Base-by-base conservation (phyloP, 2,797 vertebrate genomes). In the Cryptoblepharus egeriae region DNA sequence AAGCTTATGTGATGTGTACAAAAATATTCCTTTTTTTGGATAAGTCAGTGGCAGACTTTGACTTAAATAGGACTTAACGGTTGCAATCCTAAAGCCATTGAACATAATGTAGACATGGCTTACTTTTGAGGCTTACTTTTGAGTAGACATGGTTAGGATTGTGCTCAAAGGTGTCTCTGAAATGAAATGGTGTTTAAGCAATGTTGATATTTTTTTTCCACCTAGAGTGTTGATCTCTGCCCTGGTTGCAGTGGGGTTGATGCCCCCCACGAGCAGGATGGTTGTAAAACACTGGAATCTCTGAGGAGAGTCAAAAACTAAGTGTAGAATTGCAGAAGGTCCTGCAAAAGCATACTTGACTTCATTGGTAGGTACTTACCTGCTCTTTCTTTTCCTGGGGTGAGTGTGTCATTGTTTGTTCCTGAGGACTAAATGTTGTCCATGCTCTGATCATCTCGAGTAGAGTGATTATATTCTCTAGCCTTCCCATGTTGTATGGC, bases 301-400 rank as follows among this genome's bases (percentile, higher is more conserved):
- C 32, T 49, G n/a, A 79, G 16, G 24, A 79, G 77, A 74, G 30
- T 37, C 49, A 60, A 22, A 45, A 60, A 49, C 3, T n/a, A n/a
- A 52, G 18, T 70, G 9, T 52, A 52, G 52, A 37, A n/a, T 37
- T 70, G 58, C 55, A 35, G 65, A 37, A 52, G 8, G 2, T 82
- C 13, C 15, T 24, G 12, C 26, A n/a, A 39, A 63, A 30, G 13
- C n/a, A 52, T 26, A 60, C 8, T 77, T 79, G 77, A 58, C 15
- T 69, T 72, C 82, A 45, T 32, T 20, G 24, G 73, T 61, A 79
- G 64, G 77, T 61, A 79, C 55, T 69, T 30, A 16, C 71, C 24
- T 69, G 42, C 65, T 52, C n/a, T 3, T 28, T 12, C 65, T 61
- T 69, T 24, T 58, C 55, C 55, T 57, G 39, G 39, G 39, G 39